Base-by-base conservation (phyloP, 2,888 invertebrate species). In the Halocaridina rubra region DNA sequence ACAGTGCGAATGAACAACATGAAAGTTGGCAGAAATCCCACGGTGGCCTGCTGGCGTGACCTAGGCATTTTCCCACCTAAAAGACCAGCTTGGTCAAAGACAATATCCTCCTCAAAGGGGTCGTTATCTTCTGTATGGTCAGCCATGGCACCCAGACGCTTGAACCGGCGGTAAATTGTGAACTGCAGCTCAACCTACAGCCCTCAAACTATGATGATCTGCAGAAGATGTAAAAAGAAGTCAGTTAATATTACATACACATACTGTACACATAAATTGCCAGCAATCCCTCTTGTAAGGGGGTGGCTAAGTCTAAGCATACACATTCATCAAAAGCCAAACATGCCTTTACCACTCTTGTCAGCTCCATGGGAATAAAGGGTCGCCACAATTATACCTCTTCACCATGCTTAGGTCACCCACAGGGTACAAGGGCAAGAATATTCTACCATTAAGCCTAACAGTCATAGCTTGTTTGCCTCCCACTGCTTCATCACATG, bases 61-160 rank as follows among this genome's bases (percentile, higher is more conserved):
- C 88, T 88, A 16, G 88, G 75, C 84, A 89, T 89, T n/a, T 88
- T 78, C 24, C 88, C 87, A 32, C 88, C 88, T 24, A 91, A 89
- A 16, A 91, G 89, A 3, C 90, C 90, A 19, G 91, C 90, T 86
- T 91, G 91, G 86, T 91, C 91, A 88, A 91, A 90, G 4, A 91
- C 90, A 46, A 91, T 89, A 19, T 91, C 91, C 79, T 91, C 91
- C 71, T 91, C 91, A 80, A 89, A 89, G 29, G 89, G 88, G 74
- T 91, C 90, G 59, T 90, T 90, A 64, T 90, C 89, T 75, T 88
- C 88, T 24, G 78, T 69, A 57, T 80, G 88, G 53, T 84, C 86
- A 30, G 80, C 84, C 86, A 86, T 86, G 53, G 84, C 71, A 33
- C 69, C 32, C 78, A 77, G 78, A 24, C 84, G 78, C 46, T 53